phyloP scores from a whole-genome alignment of 30 jellyfish, hydroid and myxozoan genomes.

The Turritopsis dohrnii region DNA sequence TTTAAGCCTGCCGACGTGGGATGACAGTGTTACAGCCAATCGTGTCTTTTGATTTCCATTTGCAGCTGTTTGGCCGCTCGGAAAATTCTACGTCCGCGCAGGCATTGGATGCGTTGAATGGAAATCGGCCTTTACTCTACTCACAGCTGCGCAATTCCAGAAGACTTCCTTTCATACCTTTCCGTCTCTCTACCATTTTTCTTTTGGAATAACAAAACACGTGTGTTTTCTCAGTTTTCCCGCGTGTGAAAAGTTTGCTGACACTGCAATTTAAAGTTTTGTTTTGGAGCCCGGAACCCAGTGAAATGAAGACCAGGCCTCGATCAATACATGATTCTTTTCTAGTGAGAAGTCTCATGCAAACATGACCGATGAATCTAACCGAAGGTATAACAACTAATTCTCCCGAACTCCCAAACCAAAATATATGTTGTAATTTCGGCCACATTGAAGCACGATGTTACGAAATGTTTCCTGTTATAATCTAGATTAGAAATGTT shows the following conservation, averaged over 20 bases:
- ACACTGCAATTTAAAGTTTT: neutral
- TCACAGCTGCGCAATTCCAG: too few relatives aligned
- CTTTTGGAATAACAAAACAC: neutral
- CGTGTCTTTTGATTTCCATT: too few relatives aligned
- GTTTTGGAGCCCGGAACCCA: constrained; percentile 6
- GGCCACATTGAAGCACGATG: neutral
- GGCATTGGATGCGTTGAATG: too few relatives aligned
- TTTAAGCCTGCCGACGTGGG: too few relatives aligned
- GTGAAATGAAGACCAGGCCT: constrained; percentile 31
- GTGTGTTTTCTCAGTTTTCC: neutral
- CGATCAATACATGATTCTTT: constrained; percentile 3
- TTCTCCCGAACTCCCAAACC: neutral
- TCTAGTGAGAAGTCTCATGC: constrained; percentile 30
- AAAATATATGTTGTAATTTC: neutral
- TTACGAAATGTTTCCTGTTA: neutral
- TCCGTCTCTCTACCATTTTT: constrained; percentile 1
- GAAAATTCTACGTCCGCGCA: too few relatives aligned
- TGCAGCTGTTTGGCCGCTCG: too few relatives aligned
- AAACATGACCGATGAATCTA: constrained; percentile 29
- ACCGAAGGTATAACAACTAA: neutral
- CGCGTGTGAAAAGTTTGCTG: neutral
- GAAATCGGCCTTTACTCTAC: too few relatives aligned
- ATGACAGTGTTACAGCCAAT: too few relatives aligned
- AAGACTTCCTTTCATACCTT: neutral
- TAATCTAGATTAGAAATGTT: neutral